phyloP scores from a whole-genome alignment of 2,888 invertebrate genomes.

The Ectropis crepuscularia region DNA sequence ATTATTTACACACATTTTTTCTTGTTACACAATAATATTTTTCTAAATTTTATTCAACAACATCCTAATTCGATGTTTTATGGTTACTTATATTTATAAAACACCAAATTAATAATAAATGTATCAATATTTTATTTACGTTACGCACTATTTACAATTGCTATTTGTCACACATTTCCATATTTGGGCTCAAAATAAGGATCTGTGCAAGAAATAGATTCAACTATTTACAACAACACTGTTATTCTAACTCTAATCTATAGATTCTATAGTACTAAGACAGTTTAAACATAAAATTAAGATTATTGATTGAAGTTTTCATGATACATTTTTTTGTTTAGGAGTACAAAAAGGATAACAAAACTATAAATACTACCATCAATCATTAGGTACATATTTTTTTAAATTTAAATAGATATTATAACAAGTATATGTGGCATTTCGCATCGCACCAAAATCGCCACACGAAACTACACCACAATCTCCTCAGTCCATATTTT shows the following conservation, averaged over 20 bases:
- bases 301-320: background rate
- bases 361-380: too few species aligned
- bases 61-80: slow-evolving; percentile 39
- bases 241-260: background rate
- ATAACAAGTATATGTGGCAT: too few species aligned
- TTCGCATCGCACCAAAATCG: too few species aligned
- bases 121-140: slow-evolving; percentile 5
- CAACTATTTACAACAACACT: slow-evolving; percentile 31
- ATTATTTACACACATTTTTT: slow-evolving; percentile 24
- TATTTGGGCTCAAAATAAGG: slow-evolving; percentile 66
- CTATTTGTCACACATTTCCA: slow-evolving; percentile 43
- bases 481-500: too few species aligned
- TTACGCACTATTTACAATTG: slow-evolving; percentile 13
- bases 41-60: slow-evolving; percentile 14
- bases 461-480: too few species aligned
- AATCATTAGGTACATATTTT: too few species aligned
- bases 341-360: too few species aligned
- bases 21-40: background rate
- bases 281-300: background rate
- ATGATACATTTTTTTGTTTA: background rate
- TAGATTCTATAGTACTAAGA: background rate
- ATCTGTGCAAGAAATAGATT: slow-evolving; percentile 47
- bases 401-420: too few species aligned
- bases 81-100: slow-evolving; percentile 13
- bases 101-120: slow-evolving; percentile 4